These are phyloP conservation scores for Epicauta chinensis DNA, from an alignment of 1,140 invertebrate genomes.

Conservation along the genomic window DNA sequence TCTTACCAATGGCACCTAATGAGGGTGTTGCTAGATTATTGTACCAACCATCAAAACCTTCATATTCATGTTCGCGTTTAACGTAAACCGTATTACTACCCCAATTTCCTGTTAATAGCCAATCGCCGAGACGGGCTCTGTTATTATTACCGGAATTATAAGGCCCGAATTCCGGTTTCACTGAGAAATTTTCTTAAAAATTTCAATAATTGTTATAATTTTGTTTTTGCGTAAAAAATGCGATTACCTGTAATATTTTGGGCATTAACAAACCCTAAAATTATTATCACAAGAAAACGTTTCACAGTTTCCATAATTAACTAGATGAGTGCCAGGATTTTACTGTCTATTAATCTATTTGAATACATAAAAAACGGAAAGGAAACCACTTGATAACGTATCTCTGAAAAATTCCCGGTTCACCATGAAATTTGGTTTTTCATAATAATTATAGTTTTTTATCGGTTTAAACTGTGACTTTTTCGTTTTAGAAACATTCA, in stretches of 20 bases:
- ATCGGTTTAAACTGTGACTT: no score
- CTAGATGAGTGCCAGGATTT: neutral
- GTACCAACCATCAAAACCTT: slow-evolving; percentile 59
- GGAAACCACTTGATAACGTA: slow-evolving; percentile 3
- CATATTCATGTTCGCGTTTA: slow-evolving; percentile 45
- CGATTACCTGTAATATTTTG: neutral
- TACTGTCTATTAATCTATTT: neutral
- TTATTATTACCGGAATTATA: neutral
- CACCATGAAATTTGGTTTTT: no score
- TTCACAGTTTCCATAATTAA: neutral
- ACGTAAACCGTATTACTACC: slow-evolving; percentile 2
- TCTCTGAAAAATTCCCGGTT: neutral
- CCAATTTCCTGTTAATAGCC: slow-evolving; percentile 18
- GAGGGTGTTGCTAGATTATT: slow-evolving; percentile 56
- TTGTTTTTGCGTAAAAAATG: neutral
- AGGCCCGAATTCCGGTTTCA: neutral
- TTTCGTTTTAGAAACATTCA: no score
- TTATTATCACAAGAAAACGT: neutral
- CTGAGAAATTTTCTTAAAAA: neutral
- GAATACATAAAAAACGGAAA: neutral
- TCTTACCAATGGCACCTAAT: slow-evolving; percentile 50
- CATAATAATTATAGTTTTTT: no score
- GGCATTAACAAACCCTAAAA: neutral
- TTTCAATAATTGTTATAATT: no score
- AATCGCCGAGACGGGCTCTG: slow-evolving; percentile 3